Base-by-base conservation (phyloP, 2,888 invertebrate species). In the Embidobia sp. region DNA sequence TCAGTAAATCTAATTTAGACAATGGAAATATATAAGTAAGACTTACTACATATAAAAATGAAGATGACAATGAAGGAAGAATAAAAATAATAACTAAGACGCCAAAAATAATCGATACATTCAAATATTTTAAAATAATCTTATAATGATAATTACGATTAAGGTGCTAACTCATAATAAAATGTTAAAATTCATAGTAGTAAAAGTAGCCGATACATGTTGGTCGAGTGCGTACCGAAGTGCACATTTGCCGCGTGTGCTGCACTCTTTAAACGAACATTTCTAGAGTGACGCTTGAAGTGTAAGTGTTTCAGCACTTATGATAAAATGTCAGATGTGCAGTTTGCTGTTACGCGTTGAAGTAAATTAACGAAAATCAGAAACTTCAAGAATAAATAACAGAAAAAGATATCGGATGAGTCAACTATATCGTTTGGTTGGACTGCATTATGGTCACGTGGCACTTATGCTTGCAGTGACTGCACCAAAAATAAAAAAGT, bases 1-100 rank as follows among this genome's bases (percentile, higher is more conserved):
- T 69, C 63, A 63, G 67, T 57, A 75, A 67, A 69, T 67, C 67
- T 75, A 75, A 69, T 75, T 75, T 75, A 61, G 75, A 75, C 61
- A 67, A 75, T 67, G 61, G 46, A 67, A 67, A 67, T 75, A 67
- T 61, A 75, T 67, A 67, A 40, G 51, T 67, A 40, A 49, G 29
- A 61, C 66, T 61, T 66, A 59, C 40, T 67, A 74, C 53, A 46
- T 67, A 67, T 70, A 40, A 69, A 27, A 46, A 49, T 11, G 16
- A 44, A n/a, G 16, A 46, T 10, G 22, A 46, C 1, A 37, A 29
- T n/a, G 8, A 40, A 48, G 57, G 22, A 7, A 8, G 27, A 11
- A 22, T 5, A 42, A 42, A 51, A 42, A 15, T 33, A 15, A 7
- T 31, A 19, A 27, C 15, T 37, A 8, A 37, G 15, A 37, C 10